Base-by-base conservation (phyloP, 2,888 invertebrate genomes). In the Parthenolecanium corni region DNA sequence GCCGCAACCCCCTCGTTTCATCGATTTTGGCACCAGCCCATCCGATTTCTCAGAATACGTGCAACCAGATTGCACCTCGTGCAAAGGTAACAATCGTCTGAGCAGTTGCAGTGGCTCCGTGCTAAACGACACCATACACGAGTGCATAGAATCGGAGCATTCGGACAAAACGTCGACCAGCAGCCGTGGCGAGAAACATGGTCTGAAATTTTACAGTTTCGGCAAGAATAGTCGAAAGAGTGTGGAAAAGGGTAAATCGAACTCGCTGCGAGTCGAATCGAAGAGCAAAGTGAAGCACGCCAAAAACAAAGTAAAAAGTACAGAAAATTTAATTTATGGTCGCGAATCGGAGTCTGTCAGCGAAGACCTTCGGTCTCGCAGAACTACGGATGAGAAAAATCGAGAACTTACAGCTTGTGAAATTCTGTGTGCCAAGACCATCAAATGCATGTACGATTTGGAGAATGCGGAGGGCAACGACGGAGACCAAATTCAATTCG, bases 21-120 rank as follows among this genome's bases (percentile, higher is more conserved):
- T 54, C 16, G 38, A 54, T 40, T 18, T 54, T 6, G 18, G 31
- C 20, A 5, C 21, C 5, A 18, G 25, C 18, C 1, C 21, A 18
- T 18, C 31, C 14, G 61, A 61, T 24, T 21, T 18, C 16, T 62
- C 62, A n/a, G 57, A 57, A 31, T 57, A 57, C 36, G 57, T 57
- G 18, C 57, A 57, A 31, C 57, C 57, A 0, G 57, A 57, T 25
- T 21, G 14, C n/a, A 25, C 44, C 2, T 3, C 25, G 2, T 16
- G 24, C 21, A 57, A 46, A 1, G 12, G 44, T 3, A 16, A 25
- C 2, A 56, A 56, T n/a, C 12, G 46, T 2, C 42, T 18, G 14
- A 53, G 40, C 12, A 54, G 54, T n/a, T 54, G 42, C 38, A 42
- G 24, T 23, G 40, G 54, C 20, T 54, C 44, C 14, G 54, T 42